Evolutionary conservation across 1,140 invertebrate genomes (phyloP).

Genomic region (Fopius arisanus): DNA sequence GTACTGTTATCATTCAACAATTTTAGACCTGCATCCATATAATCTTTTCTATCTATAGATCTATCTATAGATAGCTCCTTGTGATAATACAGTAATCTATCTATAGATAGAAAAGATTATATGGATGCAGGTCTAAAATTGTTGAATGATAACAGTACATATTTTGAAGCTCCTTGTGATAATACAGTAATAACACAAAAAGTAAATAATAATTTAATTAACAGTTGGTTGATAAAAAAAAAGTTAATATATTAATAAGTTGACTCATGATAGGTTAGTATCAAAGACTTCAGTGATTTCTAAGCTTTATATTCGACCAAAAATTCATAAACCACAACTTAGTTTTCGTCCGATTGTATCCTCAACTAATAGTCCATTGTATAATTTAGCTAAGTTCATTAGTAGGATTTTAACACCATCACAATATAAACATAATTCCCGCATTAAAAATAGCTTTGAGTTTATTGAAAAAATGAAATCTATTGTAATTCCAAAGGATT

Average conservation of each 20-base stretch:
- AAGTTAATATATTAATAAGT: not conserved
- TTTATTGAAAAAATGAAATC: slow-evolving; percentile 28
- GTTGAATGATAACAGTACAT: not conserved
- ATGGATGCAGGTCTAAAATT: not conserved
- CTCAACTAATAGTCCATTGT: not conserved
- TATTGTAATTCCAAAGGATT: not conserved
- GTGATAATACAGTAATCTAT: too few relatives aligned
- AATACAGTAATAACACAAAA: not conserved
- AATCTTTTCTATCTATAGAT: not conserved
- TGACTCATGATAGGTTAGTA: not conserved
- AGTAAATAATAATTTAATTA: not conserved
- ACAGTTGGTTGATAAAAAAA: not conserved
- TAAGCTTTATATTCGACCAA: not conserved
- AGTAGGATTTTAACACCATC: too few relatives aligned
- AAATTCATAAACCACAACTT: slow-evolving; percentile 5
- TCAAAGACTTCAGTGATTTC: not conserved
- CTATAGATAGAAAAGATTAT: too few relatives aligned
- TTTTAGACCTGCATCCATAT: not conserved
- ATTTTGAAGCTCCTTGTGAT: not conserved
- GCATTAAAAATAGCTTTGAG: slow-evolving; percentile 34
- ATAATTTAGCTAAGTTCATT: not conserved
- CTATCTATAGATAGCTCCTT: too few relatives aligned
- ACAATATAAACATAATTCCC: too few relatives aligned
- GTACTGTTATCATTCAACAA: not conserved
- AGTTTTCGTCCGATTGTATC: not conserved